These are phyloP conservation scores for Lucifuga dentata DNA, from an alignment of 2,113 vertebrate species.

Conservation along the genomic window DNA sequence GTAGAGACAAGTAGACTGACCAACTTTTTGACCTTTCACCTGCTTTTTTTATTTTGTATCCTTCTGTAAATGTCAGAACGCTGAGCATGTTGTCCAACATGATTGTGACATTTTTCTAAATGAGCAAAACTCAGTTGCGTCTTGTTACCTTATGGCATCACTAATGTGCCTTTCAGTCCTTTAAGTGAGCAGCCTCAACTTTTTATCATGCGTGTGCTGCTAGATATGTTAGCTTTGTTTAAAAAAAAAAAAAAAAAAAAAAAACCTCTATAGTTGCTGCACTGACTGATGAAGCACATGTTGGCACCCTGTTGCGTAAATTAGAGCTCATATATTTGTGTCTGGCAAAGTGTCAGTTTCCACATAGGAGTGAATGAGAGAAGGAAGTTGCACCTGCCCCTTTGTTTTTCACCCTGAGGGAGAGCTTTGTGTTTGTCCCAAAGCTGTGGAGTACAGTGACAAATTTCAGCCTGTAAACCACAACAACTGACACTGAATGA, in stretches of 20 bases:
- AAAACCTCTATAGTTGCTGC: neutral
- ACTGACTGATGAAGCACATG: constrained; percentile 50
- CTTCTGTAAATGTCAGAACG: too few relatives aligned
- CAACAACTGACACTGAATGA: constrained; percentile 86
- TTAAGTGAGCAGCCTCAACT: neutral
- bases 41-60: too few relatives aligned
- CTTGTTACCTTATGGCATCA: too few relatives aligned
- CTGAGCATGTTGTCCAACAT: too few relatives aligned
- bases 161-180: too few relatives aligned
- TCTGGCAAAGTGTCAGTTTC: constrained; percentile 67
- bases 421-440: constrained; percentile 91
- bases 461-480: constrained; percentile 85
- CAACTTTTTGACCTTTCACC: too few relatives aligned
- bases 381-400: constrained; percentile 93
- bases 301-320: constrained; percentile 36
- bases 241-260: constrained; percentile 32
- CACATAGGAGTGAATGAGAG: constrained; percentile 82
- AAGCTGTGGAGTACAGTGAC: constrained; percentile 88
- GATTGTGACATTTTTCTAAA: too few relatives aligned
- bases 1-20: too few relatives aligned
- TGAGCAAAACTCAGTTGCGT: too few relatives aligned
- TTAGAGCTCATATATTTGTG: constrained; percentile 64
- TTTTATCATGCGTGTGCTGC: neutral
- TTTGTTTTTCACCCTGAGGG: constrained; percentile 88
- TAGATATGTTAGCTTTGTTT: constrained; percentile 27